Conservation (phyloP, 2,113 vertebrate genomes). For the Prietella phreatophila region DNA sequence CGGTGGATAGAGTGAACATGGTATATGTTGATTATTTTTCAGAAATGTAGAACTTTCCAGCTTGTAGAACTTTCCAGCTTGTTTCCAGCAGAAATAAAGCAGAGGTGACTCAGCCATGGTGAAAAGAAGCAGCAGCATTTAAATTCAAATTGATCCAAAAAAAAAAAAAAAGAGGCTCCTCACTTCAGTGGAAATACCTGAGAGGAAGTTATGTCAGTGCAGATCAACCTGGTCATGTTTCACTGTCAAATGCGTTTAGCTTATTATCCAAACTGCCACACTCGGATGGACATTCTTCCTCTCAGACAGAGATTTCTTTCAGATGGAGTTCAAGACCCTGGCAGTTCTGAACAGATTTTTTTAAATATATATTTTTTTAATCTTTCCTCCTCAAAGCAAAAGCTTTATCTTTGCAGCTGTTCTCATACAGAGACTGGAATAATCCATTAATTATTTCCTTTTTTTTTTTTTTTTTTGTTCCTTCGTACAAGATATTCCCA, state of each 20-base stretch:
- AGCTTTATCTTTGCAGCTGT: not conserved
- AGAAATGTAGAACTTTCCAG: not conserved
- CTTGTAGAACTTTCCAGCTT: not conserved
- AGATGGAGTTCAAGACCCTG: constrained; percentile 6
- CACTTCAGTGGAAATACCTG: not conserved
- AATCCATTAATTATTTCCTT: not conserved
- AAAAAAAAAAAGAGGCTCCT: not conserved
- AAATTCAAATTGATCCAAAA: not conserved
- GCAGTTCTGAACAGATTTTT: not conserved
- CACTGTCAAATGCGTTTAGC: constrained; percentile 9
- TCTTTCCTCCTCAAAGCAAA: not conserved
- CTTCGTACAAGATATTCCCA: not conserved
- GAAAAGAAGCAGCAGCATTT: not conserved
- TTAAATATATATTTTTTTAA: not conserved
- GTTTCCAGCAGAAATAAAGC: no score
- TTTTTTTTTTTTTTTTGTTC: not conserved
- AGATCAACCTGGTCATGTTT: constrained; percentile 10
- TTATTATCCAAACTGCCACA: constrained; percentile 21
- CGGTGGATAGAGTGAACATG: not conserved
- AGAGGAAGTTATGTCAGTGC: constrained; percentile 17
- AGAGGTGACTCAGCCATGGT: constrained; percentile 2
- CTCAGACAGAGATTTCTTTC: not conserved
- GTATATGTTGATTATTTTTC: not conserved
- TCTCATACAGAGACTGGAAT: not conserved
- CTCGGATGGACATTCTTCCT: constrained; percentile 10